Evolutionary conservation across 2,888 invertebrate species (phyloP), one percentile per base, ranked within the genome.

Genomic region (Plebejus argus): DNA sequence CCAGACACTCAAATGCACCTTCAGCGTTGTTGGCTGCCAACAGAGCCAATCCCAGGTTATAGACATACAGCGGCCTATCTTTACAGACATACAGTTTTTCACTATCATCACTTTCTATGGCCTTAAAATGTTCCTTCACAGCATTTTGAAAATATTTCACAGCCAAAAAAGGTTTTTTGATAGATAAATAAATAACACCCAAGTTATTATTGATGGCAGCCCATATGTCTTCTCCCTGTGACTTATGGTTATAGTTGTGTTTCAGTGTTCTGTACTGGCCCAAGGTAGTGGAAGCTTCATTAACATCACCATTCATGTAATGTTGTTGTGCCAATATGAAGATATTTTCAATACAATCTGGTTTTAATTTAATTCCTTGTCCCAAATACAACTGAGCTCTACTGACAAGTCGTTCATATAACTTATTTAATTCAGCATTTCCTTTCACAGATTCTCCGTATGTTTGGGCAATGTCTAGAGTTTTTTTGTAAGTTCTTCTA

Each of bases 1-100:
- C 96, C 70, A 99, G 95, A 88, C 98, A 98, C 85, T 98, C 98
- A 90, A 99, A 99, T 0, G 99, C 99, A 84, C 97, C 96, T 79
- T 95, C 95, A 0, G 98, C 96, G 83, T 97, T 96, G 78, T 97
- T 96, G 53, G 97, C 96, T 85, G 97, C 96, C 70, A 99, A 94
- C 83, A 98, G 93, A 23, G 97, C 96, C 77, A 99, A 95, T 0
- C 98, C 98, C 82, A 98, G 93, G 91, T 98, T 98, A 87, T 97
- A 98, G 86, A 97, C 95, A 86, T 96, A 96, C 35, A 97, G 87
- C 0, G 96, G 96, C 82, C 94, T 86, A 76, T 94, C 94, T 82
- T 89, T 89, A 81, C 93, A 91, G 8, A 89, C 87, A 80, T 91
- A 91, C 56, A 94, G 83, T 78, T 88, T 87, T 76, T 91, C 90